Evolutionary conservation across 1,140 invertebrate species (phyloP).

Genomic region (Brachionus rotundiformis): DNA sequence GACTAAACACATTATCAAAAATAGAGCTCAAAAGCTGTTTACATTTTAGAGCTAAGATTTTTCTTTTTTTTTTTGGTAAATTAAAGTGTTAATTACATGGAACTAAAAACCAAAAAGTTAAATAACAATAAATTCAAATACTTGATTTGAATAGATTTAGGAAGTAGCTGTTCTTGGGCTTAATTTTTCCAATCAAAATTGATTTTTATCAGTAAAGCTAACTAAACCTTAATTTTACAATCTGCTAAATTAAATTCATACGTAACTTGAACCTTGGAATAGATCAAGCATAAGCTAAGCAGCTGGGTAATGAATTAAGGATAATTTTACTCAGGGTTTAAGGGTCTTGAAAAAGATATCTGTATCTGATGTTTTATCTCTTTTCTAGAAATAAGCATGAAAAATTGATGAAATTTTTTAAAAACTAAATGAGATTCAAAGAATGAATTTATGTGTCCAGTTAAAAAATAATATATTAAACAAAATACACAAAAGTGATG

Average conservation of each 20-base stretch:
- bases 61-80: too few species aligned
- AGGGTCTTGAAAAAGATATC: background rate
- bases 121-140: background rate
- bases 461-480: conserved; percentile 15
- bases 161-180: conserved; percentile 6
- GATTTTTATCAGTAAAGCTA: background rate
- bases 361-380: background rate
- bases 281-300: background rate
- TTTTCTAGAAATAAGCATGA: background rate
- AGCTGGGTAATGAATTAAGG: background rate
- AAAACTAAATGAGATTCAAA: background rate
- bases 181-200: background rate
- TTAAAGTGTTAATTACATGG: conserved; percentile 6
- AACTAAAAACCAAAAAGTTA: background rate
- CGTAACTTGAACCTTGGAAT: background rate
- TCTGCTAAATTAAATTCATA: background rate
- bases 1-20: background rate
- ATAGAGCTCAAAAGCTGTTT: background rate
- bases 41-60: background rate
- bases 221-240: background rate
- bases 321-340: background rate
- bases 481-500: conserved; percentile 34
- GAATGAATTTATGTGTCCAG: conserved; percentile 19
- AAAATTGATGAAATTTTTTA: conserved; percentile 6
- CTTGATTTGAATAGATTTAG: background rate